These are phyloP conservation scores for Macaca fascicularis DNA, from an alignment of 2,113 vertebrate genomes.

Conservation along the genomic window T2T-MFA8v1.1 NC_088376.1:174164001-174164500, in stretches of 20 bases:
- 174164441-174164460: not conserved
- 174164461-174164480: not conserved
- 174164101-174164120: not conserved
- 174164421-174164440: not conserved
- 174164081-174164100: not conserved
- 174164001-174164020: not conserved
- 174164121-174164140: not conserved
- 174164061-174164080: not conserved
- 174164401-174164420: not conserved
- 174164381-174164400: not conserved
- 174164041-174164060: not conserved
- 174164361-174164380: not conserved
- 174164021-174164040: not conserved
- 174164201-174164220: not conserved
- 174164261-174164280: not conserved
- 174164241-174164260: not conserved
- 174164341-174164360: not conserved
- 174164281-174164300: not conserved
- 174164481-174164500: not conserved
- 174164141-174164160: not conserved
- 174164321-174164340: not conserved
- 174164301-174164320: not conserved
- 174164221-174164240: not conserved
- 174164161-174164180: fast-evolving
- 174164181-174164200: not conserved